Percentiles rank a stretch among this genome's conserved stretches.
phyloP scores from a whole-genome alignment of 2,797 vertebrate species.

The Sternarchorhynchus goeldii region DNA sequence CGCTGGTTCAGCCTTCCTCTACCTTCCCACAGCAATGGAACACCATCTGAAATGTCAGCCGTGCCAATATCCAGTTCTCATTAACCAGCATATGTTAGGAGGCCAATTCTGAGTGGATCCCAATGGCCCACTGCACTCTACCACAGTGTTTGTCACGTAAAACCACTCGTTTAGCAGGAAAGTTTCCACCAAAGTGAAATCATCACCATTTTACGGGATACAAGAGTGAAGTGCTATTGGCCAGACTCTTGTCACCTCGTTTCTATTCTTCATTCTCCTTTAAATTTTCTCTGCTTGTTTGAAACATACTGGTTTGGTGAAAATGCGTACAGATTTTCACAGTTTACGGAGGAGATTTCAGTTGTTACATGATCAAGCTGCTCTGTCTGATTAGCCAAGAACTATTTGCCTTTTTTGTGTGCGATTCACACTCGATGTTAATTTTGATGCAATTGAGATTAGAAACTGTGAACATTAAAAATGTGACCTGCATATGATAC shows the following conservation, averaged over 20 bases:
- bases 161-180: conserved; percentile 29
- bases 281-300: conserved; percentile 4
- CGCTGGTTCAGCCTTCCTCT: conserved; percentile 3
- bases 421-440: background rate
- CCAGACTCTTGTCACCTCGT: conserved; percentile 34
- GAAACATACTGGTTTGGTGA: conserved; percentile 42
- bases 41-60: background rate
- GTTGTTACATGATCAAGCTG: conserved; percentile 11
- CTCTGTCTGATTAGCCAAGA: conserved; percentile 7
- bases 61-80: conserved; percentile 26
- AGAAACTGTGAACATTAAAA: background rate
- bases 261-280: conserved; percentile 3
- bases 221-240: conserved; percentile 32
- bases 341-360: conserved; percentile 1
- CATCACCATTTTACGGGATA: conserved; percentile 34
- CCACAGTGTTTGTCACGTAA: conserved; percentile 37
- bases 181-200: conserved; percentile 52
- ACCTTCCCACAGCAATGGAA: conserved; percentile 7
- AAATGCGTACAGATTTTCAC: conserved; percentile 33
- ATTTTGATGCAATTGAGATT: background rate
- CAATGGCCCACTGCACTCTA: background rate
- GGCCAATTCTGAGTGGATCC: background rate
- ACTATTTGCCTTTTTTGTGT: background rate
- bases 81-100: conserved; percentile 32
- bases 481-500: too few relatives aligned